phyloP scores from a whole-genome alignment of 2,113 vertebrate genomes.

The Polyodon spathula region DNA sequence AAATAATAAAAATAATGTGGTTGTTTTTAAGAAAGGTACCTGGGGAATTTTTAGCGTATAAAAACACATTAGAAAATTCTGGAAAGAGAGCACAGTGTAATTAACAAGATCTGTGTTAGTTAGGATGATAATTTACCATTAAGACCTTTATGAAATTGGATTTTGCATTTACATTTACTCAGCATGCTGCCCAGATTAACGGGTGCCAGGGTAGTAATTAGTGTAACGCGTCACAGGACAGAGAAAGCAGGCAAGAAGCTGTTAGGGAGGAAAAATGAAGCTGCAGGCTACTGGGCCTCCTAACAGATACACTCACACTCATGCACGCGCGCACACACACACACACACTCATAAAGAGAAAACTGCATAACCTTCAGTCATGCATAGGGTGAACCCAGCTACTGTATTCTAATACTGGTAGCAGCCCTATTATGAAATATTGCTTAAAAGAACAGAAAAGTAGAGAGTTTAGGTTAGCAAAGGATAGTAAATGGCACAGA shows the following conservation, averaged over 20 bases:
- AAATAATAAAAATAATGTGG: conserved; percentile 36
- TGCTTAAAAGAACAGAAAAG: conserved; percentile 48
- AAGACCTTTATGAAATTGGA: conserved; percentile 31
- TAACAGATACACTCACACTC: conserved; percentile 28
- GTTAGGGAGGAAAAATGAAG: conserved; percentile 45
- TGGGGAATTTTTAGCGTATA: conserved; percentile 16
- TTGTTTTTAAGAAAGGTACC: conserved; percentile 20
- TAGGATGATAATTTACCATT: conserved; percentile 38
- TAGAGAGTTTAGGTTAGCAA: conserved; percentile 72
- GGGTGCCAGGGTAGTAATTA: conserved; percentile 25
- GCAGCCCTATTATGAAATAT: conserved; percentile 51
- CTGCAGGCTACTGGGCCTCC: conserved; percentile 35
- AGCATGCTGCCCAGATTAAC: conserved; percentile 31
- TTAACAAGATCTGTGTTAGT: conserved; percentile 35
- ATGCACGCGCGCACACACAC: conserved; percentile 15
- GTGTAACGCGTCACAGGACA: conserved; percentile 35
- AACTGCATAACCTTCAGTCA: conserved; percentile 38
- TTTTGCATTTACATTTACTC: conserved; percentile 33
- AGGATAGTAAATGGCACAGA: conserved; percentile 86
- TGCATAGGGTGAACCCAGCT: conserved; percentile 26
- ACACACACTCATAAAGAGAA: background rate
- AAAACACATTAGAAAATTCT: conserved; percentile 30
- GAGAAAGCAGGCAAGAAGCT: conserved; percentile 40
- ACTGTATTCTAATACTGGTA: conserved; percentile 54
- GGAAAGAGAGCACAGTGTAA: conserved; percentile 39